These are phyloP conservation scores for Zeus faber DNA, from an alignment of 2,113 vertebrate genomes.

Conservation along the genomic window DNA sequence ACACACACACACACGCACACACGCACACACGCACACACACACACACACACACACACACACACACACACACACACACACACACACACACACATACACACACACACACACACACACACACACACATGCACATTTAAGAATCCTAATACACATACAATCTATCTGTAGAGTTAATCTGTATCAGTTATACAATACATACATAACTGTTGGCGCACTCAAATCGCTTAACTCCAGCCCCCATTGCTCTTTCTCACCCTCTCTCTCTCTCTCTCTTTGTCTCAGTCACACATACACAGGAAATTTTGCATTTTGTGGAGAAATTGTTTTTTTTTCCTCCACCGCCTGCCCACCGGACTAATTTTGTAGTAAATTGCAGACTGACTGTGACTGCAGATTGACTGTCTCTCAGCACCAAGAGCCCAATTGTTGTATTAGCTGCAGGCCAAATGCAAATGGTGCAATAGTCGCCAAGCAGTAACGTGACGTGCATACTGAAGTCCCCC, in stretches of 20 bases:
- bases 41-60: slow-evolving; percentile 4
- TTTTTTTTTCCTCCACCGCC: too few relatives aligned
- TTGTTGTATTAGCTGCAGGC: background rate
- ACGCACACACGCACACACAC: background rate
- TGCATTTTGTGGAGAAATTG: too few relatives aligned
- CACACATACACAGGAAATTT: too few relatives aligned
- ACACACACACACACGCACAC: slow-evolving; percentile 9
- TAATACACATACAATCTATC: background rate
- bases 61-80: background rate
- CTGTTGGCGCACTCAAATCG: background rate
- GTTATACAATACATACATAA: background rate
- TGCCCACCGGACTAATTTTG: too few relatives aligned
- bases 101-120: background rate
- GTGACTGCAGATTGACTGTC: background rate
- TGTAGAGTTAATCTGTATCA: background rate
- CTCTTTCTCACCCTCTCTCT: background rate
- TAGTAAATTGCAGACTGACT: background rate
- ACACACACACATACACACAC: background rate
- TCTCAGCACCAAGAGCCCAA: background rate
- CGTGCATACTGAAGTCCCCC: background rate
- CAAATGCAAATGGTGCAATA: background rate
- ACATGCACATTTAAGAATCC: background rate
- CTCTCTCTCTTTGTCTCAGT: too few relatives aligned
- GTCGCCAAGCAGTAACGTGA: background rate
- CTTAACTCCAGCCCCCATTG: background rate